phyloP scores from a whole-genome alignment of 2,113 vertebrate species.

The Notechis scutatus region DNA sequence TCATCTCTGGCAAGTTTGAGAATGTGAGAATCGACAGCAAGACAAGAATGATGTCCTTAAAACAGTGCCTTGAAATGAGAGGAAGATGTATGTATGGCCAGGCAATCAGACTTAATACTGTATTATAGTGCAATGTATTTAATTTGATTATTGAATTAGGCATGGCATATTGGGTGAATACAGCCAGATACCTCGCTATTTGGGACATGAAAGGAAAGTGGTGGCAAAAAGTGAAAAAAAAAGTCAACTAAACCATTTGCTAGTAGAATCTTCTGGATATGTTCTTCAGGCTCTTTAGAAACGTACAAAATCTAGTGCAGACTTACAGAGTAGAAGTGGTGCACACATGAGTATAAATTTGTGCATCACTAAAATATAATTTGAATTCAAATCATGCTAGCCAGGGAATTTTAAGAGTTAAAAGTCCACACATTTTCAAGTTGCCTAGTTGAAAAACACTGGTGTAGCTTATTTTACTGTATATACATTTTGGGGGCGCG shows the following conservation, averaged over 20 bases:
- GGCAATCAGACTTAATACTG: background rate
- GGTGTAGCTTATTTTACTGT: background rate
- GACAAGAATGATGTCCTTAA: background rate
- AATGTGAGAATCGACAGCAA: background rate
- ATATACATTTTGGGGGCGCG: background rate
- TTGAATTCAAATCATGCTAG: background rate
- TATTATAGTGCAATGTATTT: background rate
- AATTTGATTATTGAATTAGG: background rate
- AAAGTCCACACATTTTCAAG: background rate
- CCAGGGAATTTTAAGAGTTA: background rate
- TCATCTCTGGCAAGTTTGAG: background rate
- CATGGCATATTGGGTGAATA: background rate
- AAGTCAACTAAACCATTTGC: background rate
- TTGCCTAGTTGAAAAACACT: background rate
- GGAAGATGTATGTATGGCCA: background rate
- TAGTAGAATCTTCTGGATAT: background rate
- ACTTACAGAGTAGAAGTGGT: background rate
- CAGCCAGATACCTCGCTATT: background rate
- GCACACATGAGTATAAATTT: background rate
- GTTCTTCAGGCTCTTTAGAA: background rate
- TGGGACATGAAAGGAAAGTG: background rate
- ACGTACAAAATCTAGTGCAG: background rate
- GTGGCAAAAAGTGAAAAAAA: background rate
- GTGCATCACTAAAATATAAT: background rate
- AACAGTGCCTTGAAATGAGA: background rate